A percentile compares a stretch with the other conserved stretches of the same genome.
phyloP scores from a whole-genome alignment of 2,797 vertebrate species.

The Passerculus sandwichensis region DNA sequence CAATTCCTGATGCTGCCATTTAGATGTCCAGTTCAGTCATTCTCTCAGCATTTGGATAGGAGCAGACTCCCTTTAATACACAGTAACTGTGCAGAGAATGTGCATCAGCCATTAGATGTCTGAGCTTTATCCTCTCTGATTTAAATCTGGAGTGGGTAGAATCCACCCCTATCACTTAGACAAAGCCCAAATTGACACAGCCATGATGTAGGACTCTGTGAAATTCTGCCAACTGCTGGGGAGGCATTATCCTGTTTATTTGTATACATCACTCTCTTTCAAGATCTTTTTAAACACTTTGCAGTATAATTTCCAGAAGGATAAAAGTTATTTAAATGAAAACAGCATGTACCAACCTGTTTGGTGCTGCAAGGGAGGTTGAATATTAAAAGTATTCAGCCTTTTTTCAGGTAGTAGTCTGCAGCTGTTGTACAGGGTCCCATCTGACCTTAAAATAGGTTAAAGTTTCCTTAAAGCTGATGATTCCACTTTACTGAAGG shows the following conservation, averaged over 20 bases:
- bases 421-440: background rate
- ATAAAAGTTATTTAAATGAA: slow-evolving; percentile 16
- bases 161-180: background rate
- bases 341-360: background rate
- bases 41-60: background rate
- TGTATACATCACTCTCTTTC: slow-evolving; percentile 13
- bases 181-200: slow-evolving; percentile 13
- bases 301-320: slow-evolving; percentile 22
- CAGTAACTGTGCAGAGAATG: background rate
- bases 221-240: slow-evolving; percentile 29
- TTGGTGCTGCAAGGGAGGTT: background rate
- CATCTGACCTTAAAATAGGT: background rate
- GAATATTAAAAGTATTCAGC: background rate
- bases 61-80: background rate
- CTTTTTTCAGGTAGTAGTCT: background rate
- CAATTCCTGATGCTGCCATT: background rate
- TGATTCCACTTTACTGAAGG: background rate
- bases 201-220: slow-evolving; percentile 32
- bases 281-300: slow-evolving; percentile 4
- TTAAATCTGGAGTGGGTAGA: slow-evolving; percentile 21
- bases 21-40: background rate
- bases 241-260: slow-evolving; percentile 39
- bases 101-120: background rate
- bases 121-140: background rate
- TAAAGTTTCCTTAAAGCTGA: background rate